These are phyloP conservation scores for Drosophila cognata DNA, from an alignment of 2,888 invertebrate genomes.

Conservation along the genomic window DNA sequence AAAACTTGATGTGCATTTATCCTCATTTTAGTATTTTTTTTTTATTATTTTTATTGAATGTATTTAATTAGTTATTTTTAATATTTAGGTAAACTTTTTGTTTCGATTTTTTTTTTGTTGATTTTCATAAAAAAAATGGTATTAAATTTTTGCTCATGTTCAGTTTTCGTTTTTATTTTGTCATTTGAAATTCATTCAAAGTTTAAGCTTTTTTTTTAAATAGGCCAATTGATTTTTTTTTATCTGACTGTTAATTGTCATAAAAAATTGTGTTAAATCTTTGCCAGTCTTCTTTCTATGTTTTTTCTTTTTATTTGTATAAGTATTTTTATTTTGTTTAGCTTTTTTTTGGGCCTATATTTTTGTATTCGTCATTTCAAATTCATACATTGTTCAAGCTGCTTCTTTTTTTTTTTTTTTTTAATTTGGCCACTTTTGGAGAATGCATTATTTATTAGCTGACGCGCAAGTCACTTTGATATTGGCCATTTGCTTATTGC, in stretches of 20 bases:
- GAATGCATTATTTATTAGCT: conserved; percentile 59
- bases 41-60: neutral
- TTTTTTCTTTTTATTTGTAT: neutral
- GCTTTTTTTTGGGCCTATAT: neutral
- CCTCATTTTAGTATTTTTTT: neutral
- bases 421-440: conserved; percentile 24
- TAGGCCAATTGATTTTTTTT: conserved; percentile 20
- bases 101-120: neutral
- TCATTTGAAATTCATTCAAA: neutral
- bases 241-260: conserved; percentile 16
- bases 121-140: neutral
- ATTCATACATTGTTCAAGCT: conserved; percentile 52
- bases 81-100: neutral
- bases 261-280: neutral
- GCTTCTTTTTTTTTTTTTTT: conserved; percentile 8
- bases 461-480: conserved; percentile 55
- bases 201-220: neutral
- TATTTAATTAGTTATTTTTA: neutral
- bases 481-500: conserved; percentile 27
- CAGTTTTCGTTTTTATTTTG: neutral
- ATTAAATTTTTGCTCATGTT: neutral
- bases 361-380: conserved; percentile 8
- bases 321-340: neutral
- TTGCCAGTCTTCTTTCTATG: neutral
- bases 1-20: neutral